Evolutionary conservation across 2,113 vertebrate genomes (phyloP).

Genomic region (Mesitornis unicolor): DNA sequence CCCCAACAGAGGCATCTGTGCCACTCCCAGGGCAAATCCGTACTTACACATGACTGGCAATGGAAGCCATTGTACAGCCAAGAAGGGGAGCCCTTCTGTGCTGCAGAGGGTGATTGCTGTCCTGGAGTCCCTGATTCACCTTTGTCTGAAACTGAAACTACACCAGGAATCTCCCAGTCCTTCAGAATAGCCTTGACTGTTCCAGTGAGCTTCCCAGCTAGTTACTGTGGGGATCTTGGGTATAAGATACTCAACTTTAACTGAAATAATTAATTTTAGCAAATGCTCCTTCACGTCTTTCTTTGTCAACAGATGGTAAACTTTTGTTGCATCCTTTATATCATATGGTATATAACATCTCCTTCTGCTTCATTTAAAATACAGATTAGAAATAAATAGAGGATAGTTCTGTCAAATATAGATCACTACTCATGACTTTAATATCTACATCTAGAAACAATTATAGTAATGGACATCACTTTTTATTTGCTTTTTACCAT

Average conservation of each 20-base stretch:
- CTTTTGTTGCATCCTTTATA: neutral
- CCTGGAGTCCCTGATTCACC: neutral
- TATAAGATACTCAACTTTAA: neutral
- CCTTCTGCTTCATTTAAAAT: slow-evolving; percentile 19
- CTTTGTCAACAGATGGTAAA: slow-evolving; percentile 49
- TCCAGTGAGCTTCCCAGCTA: neutral
- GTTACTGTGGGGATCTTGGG: neutral
- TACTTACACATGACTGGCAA: neutral
- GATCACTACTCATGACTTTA: neutral
- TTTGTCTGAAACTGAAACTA: neutral
- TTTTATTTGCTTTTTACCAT: neutral
- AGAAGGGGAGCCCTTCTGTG: neutral
- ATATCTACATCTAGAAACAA: neutral
- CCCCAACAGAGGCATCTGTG: neutral
- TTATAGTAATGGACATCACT: neutral
- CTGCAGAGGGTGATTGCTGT: neutral
- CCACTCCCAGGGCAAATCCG: rapidly evolving
- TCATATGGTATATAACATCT: slow-evolving; percentile 15
- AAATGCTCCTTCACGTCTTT: neutral
- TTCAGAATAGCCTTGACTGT: neutral
- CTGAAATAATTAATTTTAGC: slow-evolving; percentile 23
- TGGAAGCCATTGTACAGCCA: neutral
- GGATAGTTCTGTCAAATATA: neutral
- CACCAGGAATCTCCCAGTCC: neutral
- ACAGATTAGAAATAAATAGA: neutral